Evolutionary conservation across 2,888 invertebrate genomes (phyloP), one percentile per base, ranked within the genome.

Genomic region (Selenia dentaria): DNA sequence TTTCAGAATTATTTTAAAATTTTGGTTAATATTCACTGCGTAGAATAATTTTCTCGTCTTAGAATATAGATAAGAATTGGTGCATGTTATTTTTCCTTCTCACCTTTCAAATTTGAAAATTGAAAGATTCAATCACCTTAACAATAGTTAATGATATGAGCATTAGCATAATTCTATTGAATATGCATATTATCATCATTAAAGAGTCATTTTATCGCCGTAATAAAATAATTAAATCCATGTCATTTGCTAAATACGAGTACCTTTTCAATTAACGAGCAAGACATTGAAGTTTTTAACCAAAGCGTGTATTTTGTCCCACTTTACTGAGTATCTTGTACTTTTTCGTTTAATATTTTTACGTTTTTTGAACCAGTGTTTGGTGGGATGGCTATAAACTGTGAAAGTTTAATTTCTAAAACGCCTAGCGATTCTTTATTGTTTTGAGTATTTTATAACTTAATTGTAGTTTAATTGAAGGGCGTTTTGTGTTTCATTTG

Each of bases 301-400:
- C 45, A 70, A 72, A 67, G 59, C 69, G 65, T 70, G 54, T 71
- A 65, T 59, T 64, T 59, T 73, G 67, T 64, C 70, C 71, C 54
- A 59, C 58, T 61, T 72, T 63, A 58, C 51, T 54, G 57, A 63
- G 47, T 51, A 55, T 57, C 56, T 50, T 57, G 42, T 57, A 53
- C 46, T 58, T 66, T 64, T 67, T 63, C 41, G 35, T 51, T 45
- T 37, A 42, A 18, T 10, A 18, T 36, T 28, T 32, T 34, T 32
- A 16, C 22, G 8, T 37, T 35, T 8, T 36, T 39, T 47, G 43
- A 43, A 44, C 36, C 40, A 42, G 42, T 43, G 38, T 43, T 42
- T 41, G 52, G 51, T 41, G 49, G 36, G 37, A 39, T 41, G 14
- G 41, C 33, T 34, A 37, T 41, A 41, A 40, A 42, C 18, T 29